Evolutionary conservation across 2,888 invertebrate genomes (phyloP).

Genomic region (Eupithecia dodoneata): DNA sequence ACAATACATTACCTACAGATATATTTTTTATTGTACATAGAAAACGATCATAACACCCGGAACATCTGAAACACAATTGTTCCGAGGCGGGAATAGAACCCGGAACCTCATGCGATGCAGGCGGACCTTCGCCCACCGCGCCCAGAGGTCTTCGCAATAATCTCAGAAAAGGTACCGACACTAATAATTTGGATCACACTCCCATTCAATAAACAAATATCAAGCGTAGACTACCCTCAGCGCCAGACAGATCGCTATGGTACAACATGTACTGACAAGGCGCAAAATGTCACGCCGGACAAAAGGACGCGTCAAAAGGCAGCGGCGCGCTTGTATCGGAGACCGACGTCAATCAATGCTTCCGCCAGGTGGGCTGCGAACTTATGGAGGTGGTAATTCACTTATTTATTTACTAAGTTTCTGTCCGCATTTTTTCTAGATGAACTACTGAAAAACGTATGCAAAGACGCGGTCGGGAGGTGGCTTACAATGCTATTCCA

Average conservation of each 20-base stretch:
- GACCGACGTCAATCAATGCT: slow-evolving; percentile 56
- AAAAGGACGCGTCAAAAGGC: slow-evolving; percentile 45
- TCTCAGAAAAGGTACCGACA: background rate
- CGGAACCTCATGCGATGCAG: too few relatives aligned
- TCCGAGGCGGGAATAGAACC: too few relatives aligned
- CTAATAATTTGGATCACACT: background rate
- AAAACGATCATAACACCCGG: too few relatives aligned
- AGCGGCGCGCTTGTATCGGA: slow-evolving; percentile 56
- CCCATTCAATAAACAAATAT: background rate
- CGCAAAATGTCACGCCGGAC: slow-evolving; percentile 28
- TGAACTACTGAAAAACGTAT: too few relatives aligned
- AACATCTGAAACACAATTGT: too few relatives aligned
- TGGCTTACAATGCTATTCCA: too few relatives aligned
- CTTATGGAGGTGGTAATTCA: slow-evolving; percentile 22
- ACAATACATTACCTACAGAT: too few relatives aligned
- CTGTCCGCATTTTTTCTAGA: too few relatives aligned
- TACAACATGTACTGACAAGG: slow-evolving; percentile 19
- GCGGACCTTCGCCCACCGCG: too few relatives aligned
- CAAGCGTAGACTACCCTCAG: background rate
- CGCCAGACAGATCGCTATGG: background rate
- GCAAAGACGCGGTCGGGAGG: too few relatives aligned
- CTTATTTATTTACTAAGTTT: background rate
- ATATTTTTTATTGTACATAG: too few relatives aligned
- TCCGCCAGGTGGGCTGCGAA: slow-evolving; percentile 43
- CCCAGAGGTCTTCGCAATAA: too few relatives aligned